phyloP scores from a whole-genome alignment of 1,140 invertebrate species.

The Agrilus planipennis region DNA sequence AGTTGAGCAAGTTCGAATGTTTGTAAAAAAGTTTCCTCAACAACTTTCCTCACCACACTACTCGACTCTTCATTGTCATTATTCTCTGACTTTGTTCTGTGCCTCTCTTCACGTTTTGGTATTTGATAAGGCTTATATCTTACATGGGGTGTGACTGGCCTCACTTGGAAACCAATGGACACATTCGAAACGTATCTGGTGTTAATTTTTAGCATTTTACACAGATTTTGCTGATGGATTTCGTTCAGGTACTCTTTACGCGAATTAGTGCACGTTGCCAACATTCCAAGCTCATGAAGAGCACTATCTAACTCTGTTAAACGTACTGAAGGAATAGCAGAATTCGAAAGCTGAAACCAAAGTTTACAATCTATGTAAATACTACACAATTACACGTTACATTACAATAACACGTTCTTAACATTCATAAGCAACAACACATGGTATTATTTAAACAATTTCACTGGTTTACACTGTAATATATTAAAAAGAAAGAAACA shows the following conservation, averaged over 20 bases:
- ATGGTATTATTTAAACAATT: neutral
- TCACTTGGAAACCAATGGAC: slow-evolving; percentile 43
- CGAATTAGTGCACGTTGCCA: slow-evolving; percentile 42
- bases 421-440: neutral
- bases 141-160: slow-evolving; percentile 22
- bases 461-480: slow-evolving; percentile 2
- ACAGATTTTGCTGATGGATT: slow-evolving; percentile 24
- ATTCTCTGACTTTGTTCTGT: slow-evolving; percentile 46
- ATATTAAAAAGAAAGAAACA: slow-evolving; percentile 1
- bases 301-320: slow-evolving; percentile 42
- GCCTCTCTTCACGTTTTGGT: slow-evolving; percentile 31
- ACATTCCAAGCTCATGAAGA: slow-evolving; percentile 43
- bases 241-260: slow-evolving; percentile 41
- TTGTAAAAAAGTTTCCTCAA: slow-evolving; percentile 23
- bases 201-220: slow-evolving; percentile 40
- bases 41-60: slow-evolving; percentile 18
- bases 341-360: slow-evolving; percentile 3
- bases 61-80: slow-evolving; percentile 36
- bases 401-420: neutral
- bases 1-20: slow-evolving; percentile 18
- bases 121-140: slow-evolving; percentile 29
- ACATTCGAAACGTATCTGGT: slow-evolving; percentile 42
- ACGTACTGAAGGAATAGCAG: slow-evolving; percentile 9
- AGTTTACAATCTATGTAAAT: neutral
- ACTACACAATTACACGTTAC: neutral